Evolutionary conservation across 1,140 invertebrate species (phyloP), one percentile per base, ranked within the genome.

Genomic region (Psilanteris sp.): DNA sequence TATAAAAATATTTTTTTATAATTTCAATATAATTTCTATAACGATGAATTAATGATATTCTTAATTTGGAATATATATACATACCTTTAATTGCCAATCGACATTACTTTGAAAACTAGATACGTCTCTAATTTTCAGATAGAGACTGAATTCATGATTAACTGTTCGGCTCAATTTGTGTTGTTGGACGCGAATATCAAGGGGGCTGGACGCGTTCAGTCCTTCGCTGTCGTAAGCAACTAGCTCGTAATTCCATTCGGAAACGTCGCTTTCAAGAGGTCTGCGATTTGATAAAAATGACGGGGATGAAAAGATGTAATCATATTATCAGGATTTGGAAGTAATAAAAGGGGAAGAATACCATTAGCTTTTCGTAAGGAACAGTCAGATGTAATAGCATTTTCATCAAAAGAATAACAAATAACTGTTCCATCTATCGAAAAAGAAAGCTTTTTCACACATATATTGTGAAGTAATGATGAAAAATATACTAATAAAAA

Each of bases 111-210:
- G 81, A 79, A 93, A 88, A 89, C 92, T 79, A 90, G 91, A 85
- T 78, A 66, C 91, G 85, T 87, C 90, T 67, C 92, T 90, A 84
- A 92, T 88, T 79, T 91, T 91, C 74, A 96, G 74, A 31, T 90
- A 86, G 79, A 94, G 84, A 37, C 89, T 92, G 79, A 98, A 94
- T 81, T 96, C 93, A 79, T 96, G 95, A 85, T 96, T 95, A 29
- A 95, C 91, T 1, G 93, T 93, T 16, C 95, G 89, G 7, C 91
- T 91, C 15, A 91, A 90, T 78, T 93, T 93, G 83, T 94, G 93
- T 64, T 96, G 94, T 77, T 97, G 95, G 1, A 96, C 95, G 14
- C 91, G 90, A 46, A 96, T 92, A 79, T 95, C 93, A 0, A 96
- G 87, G 0, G 89, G 90, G 26, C 95, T 94, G 6, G 91, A 89